Percentiles rank a stretch among this genome's conserved stretches.
phyloP scores from a whole-genome alignment of 2,888 invertebrate species.

The Tupiocoris notatus region DNA sequence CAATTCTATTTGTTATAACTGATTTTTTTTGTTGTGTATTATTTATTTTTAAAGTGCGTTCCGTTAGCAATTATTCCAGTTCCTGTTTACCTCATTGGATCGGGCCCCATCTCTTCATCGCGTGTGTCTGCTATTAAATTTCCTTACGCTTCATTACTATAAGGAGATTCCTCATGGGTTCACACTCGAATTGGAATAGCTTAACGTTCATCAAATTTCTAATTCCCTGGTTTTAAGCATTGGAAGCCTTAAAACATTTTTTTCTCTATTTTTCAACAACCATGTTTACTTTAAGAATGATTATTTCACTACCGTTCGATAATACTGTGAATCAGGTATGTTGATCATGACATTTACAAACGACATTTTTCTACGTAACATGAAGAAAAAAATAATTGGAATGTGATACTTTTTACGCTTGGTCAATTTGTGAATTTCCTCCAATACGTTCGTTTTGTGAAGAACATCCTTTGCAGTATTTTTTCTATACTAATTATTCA shows the following conservation, averaged over 20 bases:
- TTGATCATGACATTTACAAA: not conserved
- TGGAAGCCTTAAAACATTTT: not conserved
- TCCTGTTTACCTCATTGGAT: too few relatives aligned
- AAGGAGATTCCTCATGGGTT: slow-evolving; percentile 23
- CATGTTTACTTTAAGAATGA: not conserved
- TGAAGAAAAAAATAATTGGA: slow-evolving; percentile 32
- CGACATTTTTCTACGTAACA: not conserved
- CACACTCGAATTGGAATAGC: slow-evolving; percentile 31
- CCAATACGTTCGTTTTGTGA: slow-evolving; percentile 33
- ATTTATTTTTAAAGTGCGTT: too few relatives aligned
- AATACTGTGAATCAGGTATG: not conserved
- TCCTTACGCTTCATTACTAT: not conserved
- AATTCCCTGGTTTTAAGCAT: not conserved
- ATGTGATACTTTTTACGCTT: slow-evolving; percentile 47
- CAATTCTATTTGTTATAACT: not conserved
- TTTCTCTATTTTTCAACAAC: not conserved
- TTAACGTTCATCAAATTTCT: slow-evolving; percentile 19
- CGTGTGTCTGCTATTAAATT: not conserved
- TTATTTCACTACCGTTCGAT: too few relatives aligned
- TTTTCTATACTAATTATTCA: slow-evolving; percentile 37
- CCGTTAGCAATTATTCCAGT: too few relatives aligned
- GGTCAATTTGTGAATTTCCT: slow-evolving; percentile 45
- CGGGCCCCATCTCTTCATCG: too few relatives aligned
- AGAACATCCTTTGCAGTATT: slow-evolving; percentile 37
- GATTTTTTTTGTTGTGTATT: not conserved